These are phyloP conservation scores for Sarcophilus harrisii DNA, from an alignment of 2,797 vertebrate genomes.

Conservation along the genomic window DNA sequence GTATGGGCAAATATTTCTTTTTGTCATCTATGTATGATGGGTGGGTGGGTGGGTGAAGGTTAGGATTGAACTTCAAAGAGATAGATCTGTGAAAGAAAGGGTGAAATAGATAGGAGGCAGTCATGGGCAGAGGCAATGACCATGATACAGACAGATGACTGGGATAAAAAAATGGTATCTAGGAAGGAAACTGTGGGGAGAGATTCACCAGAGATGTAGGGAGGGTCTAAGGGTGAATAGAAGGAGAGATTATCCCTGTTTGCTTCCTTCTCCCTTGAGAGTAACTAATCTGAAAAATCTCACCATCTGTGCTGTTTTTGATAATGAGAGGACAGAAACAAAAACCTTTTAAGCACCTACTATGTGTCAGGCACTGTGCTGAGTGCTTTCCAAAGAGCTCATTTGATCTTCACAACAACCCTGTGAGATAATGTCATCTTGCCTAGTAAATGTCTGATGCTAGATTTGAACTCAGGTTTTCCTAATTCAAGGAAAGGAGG, in stretches of 20 bases:
- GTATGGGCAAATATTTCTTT: background rate
- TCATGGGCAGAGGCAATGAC: background rate
- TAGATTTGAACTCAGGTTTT: background rate
- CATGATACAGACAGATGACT: background rate
- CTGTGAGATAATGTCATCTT: background rate
- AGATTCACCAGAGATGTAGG: background rate
- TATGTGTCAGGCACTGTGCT: background rate
- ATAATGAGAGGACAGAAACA: background rate
- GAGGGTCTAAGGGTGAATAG: background rate
- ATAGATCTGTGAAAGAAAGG: background rate
- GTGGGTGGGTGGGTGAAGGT: background rate
- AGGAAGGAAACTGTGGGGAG: background rate
- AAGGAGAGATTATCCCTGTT: background rate
- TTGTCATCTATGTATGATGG: background rate
- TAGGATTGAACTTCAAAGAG: background rate
- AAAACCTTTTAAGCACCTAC: background rate
- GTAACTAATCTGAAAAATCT: background rate
- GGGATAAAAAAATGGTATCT: background rate
- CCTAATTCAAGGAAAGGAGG: background rate
- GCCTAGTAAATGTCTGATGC: background rate
- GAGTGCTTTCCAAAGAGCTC: background rate
- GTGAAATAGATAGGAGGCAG: background rate
- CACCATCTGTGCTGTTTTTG: background rate
- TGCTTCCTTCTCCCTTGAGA: background rate
- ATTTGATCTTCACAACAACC: background rate